Base-by-base conservation (phyloP, 1,140 invertebrate species). In the Panulirus ornatus region DNA sequence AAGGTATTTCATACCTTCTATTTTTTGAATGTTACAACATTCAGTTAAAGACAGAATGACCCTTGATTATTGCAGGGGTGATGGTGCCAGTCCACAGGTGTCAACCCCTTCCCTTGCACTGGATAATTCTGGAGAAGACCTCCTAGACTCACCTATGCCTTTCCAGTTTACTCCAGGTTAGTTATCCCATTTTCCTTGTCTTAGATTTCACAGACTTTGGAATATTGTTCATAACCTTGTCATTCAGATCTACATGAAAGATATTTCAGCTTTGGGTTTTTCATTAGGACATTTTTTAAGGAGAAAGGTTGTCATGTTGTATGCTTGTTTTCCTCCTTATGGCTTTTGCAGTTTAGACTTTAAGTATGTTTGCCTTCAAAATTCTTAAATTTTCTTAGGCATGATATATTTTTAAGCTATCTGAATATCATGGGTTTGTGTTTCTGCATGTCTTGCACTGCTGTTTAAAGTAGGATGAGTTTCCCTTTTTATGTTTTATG, bases 91-190 rank as follows among this genome's bases (percentile, higher is more conserved):
- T 83, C 88, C 88, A 30, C 79, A 89, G 38, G 42, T 83, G 42
- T 89, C 88, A 8, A 83, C 88, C 30, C 88, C 88, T 27, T 89
- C 88, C 19, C 63, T 89, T 22, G 58, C 76, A 27, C 70, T 89
- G 42, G 88, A 89, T 47, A 83, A 71, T 73, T 14, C 66, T 84
- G 88, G 88, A 2, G 88, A 84, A 27, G 88, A 89, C 36, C 36
- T 89, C 27, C 14, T 71, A 38, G 88, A 89, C 47, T 76, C 88
- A 42, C 70, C 88, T 14, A 89, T 89, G 88, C 78, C 88, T 34
- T 89, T 89, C 70, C 88, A 89, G 70, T 83, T 89, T 54, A 89
- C 63, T 54, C 79, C 88, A 89, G 88, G 88, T 89, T 51, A 58
- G 36, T 54, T 86, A 6, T n/a, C n/a, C 1, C 58, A 38, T 40